Base-by-base conservation (phyloP, 2,888 invertebrate genomes). In the Epinotia demarniana region DNA sequence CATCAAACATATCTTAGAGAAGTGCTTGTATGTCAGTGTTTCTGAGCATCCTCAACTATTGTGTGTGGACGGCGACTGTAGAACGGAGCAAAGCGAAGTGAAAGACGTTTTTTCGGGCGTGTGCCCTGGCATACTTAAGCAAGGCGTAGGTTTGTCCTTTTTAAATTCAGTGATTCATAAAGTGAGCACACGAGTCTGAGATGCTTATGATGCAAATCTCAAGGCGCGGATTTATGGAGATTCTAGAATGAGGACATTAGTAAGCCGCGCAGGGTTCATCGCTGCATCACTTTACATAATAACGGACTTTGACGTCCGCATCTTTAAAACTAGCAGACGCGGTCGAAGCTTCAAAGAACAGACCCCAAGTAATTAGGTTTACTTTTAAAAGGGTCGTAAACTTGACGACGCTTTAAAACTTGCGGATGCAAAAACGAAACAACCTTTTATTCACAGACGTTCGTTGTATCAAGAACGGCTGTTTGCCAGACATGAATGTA, bases 201-300 rank as follows among this genome's bases (percentile, higher is more conserved):
- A 27, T n/a, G 58, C 64, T 66, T 75, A 39, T 71, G 75, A 71
- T 71, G 70, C 60, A 75, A 75, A 75, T 71, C 53, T 58, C 60
- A 71, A 53, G 57, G 67, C 39, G 27, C 33, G 57, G 61, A 75
- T 75, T 75, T 75, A 75, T 67, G 72, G 53, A 61, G 16, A 75
- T 62, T 60, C 67, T 16, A 60, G 1, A 63, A 70, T 46, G 66
- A 70, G 66, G 60, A 64, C 55, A 71, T 71, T 64, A 55, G 55
- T 67, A 67, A 61, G 61, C 71, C 43, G 55, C 39, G 18, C 66
- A 16, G 64, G 19, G 67, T 33, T 49, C 53, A 39, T n/a, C 67
- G 61, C 60, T 46, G 71, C 72, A 72, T 67, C 72, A 67, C 55
- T 75, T 72, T 72, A 55, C 75, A 72, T 75, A 62, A 62, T 72